Evolutionary conservation across 2,797 vertebrate species (phyloP).

Genomic region (Macropodus opercularis): DNA sequence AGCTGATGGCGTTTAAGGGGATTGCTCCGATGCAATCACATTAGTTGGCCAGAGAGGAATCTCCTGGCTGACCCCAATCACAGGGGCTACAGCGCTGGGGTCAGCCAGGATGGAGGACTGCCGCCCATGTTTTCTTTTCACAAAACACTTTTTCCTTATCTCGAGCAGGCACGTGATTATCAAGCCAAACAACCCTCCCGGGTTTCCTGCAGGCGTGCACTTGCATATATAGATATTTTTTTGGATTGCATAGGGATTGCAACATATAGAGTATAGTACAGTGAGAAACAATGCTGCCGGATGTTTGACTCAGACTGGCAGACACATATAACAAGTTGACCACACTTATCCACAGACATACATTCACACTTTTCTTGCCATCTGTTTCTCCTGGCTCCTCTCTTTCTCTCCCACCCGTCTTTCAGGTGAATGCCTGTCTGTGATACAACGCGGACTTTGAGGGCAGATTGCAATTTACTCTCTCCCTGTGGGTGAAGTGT

Average conservation of each 20-base stretch:
- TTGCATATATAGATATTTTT: constrained; percentile 58
- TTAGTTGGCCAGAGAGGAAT: constrained; percentile 95
- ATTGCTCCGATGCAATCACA: constrained; percentile 98
- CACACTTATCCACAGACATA: constrained; percentile 44
- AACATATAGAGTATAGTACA: constrained; percentile 20
- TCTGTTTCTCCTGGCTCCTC: constrained; percentile 31
- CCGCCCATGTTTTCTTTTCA: constrained; percentile 78
- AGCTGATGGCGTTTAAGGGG: constrained; percentile 95
- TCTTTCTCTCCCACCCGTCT: constrained; percentile 61
- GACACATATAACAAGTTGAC: constrained; percentile 40
- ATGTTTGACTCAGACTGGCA: constrained; percentile 10
- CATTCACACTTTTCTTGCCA: constrained; percentile 49
- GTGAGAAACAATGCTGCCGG: constrained; percentile 5
- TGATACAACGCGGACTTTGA: constrained; percentile 71
- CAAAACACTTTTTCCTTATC: constrained; percentile 83
- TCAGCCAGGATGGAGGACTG: constrained; percentile 68
- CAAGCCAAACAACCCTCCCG: constrained; percentile 77
- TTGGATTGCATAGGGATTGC: constrained; percentile 46
- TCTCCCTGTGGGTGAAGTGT: constrained; percentile 86
- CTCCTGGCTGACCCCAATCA: constrained; percentile 91
- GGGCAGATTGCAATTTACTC: constrained; percentile 92
- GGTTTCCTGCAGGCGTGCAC: constrained; percentile 54
- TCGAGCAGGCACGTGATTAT: constrained; percentile 78
- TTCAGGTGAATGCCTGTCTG: constrained; percentile 63
- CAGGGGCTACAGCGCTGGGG: constrained; percentile 79